A percentile compares a stretch with the other conserved stretches of the same genome.
Evolutionary conservation across 1,140 invertebrate species (phyloP).

Genomic region (Drosophila persimilis): DNA sequence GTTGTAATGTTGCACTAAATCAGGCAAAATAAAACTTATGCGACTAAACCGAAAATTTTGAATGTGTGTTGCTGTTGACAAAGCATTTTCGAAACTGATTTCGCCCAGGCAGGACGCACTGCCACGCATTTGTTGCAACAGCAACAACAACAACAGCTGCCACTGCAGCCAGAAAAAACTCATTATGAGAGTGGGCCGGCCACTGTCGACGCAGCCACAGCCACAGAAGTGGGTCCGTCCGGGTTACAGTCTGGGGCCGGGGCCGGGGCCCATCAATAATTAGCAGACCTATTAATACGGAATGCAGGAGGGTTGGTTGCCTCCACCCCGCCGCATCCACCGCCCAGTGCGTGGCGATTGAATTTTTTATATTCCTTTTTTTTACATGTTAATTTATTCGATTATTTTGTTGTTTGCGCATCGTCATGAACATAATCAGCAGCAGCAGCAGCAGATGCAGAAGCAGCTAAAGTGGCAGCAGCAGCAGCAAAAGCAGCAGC

Average conservation of each 20-base stretch:
- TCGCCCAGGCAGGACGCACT: constrained; percentile 33
- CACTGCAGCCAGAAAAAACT: constrained; percentile 55
- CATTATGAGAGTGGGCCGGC: constrained; percentile 48
- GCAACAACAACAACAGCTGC: constrained; percentile 26
- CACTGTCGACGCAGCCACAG: constrained; percentile 21
- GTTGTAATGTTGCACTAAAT: constrained; percentile 56
- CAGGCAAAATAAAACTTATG: constrained; percentile 73
- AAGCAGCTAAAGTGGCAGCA: constrained; percentile 9
- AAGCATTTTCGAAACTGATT: constrained; percentile 82
- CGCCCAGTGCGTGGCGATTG: constrained; percentile 54
- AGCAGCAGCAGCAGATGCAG: constrained; percentile 14
- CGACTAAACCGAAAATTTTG: constrained; percentile 81
- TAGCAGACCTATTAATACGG: constrained; percentile 68
- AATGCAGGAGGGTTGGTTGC: constrained; percentile 7
- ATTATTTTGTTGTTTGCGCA: constrained; percentile 70
- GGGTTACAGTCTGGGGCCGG: constrained; percentile 6
- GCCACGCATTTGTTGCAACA: constrained; percentile 49
- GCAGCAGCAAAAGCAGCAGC: constrained; percentile 28
- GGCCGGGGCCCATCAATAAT: constrained; percentile 55
- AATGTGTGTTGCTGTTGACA: constrained; percentile 81
- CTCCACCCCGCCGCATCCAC: neutral
- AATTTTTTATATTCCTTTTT: constrained; percentile 38
- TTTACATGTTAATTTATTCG: constrained; percentile 64
- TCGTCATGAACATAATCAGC: constrained; percentile 70
- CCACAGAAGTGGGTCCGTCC: constrained; percentile 44